Conservation (phyloP, 1,140 invertebrate genomes). For the Heliothis virescens region DNA sequence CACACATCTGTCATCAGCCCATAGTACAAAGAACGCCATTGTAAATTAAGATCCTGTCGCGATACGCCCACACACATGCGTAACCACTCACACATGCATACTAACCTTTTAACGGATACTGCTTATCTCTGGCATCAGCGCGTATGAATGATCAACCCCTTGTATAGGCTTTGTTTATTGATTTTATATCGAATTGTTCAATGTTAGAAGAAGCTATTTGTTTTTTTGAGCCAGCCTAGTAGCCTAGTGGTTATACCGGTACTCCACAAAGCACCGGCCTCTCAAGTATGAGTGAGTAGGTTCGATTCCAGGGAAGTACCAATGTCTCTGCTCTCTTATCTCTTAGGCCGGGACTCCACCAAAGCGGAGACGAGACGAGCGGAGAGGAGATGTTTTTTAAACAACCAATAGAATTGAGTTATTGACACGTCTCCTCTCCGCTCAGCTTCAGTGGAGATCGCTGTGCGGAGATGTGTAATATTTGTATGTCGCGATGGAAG, state of each 20-base stretch:
- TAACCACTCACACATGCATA: slow-evolving; percentile 19
- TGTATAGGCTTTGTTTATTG: slow-evolving; percentile 28
- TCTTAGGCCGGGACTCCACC: too few relatives aligned
- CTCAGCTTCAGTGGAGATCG: too few relatives aligned
- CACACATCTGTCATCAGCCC: slow-evolving; percentile 37
- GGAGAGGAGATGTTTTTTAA: too few relatives aligned
- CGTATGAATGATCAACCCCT: slow-evolving; percentile 38
- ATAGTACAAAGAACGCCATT: slow-evolving; percentile 14
- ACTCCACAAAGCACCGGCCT: background rate
- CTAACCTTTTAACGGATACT: slow-evolving; percentile 33
- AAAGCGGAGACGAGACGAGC: too few relatives aligned
- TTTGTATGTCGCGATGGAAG: too few relatives aligned
- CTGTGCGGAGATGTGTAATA: too few relatives aligned
- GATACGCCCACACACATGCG: slow-evolving; percentile 21
- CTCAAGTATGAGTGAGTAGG: background rate
- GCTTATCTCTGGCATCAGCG: slow-evolving; percentile 21
- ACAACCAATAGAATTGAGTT: too few relatives aligned
- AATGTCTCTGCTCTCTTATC: too few relatives aligned
- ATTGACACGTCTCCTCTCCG: too few relatives aligned
- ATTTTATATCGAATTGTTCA: background rate
- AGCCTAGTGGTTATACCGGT: too few relatives aligned
- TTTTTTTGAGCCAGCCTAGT: too few relatives aligned
- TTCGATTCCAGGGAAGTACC: too few relatives aligned
- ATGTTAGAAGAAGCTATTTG: background rate
- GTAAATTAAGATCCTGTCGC: slow-evolving; percentile 41